phyloP scores from a whole-genome alignment of 2,113 vertebrate genomes.

The Sapayoa aenigma region DNA sequence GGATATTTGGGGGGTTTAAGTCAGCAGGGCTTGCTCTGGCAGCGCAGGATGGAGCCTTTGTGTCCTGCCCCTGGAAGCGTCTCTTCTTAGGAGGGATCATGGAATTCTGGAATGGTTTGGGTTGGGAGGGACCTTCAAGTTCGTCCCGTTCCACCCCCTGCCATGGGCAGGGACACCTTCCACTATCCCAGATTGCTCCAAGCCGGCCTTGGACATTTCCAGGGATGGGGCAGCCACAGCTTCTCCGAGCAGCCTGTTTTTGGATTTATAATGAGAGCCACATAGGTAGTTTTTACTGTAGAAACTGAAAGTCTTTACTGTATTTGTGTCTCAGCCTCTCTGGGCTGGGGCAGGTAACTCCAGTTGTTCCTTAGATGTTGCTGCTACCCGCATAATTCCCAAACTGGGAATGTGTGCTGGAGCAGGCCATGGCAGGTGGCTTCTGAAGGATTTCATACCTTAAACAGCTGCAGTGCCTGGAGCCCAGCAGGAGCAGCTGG shows the following conservation, averaged over 20 bases:
- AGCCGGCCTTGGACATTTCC: accelerated
- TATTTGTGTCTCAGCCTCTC: neutral
- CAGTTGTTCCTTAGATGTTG: neutral
- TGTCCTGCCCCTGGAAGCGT: neutral
- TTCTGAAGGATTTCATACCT: neutral
- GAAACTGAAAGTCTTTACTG: neutral
- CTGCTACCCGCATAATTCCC: neutral
- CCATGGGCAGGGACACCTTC: neutral
- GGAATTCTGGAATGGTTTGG: neutral
- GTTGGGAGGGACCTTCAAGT: neutral
- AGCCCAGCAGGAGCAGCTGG: neutral
- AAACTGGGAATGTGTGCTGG: neutral
- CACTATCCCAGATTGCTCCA: neutral
- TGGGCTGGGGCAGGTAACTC: neutral
- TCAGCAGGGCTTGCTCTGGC: neutral
- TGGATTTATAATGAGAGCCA: neutral
- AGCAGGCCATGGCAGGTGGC: neutral
- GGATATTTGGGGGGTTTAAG: neutral
- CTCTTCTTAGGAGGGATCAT: neutral
- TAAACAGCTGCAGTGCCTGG: neutral
- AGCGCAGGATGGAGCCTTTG: neutral
- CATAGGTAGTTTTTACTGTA: neutral
- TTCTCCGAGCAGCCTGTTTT: neutral
- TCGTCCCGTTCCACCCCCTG: neutral
- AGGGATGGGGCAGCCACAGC: neutral